Base-by-base conservation (phyloP, 1,140 invertebrate species). In the Hermetia illucens region DNA sequence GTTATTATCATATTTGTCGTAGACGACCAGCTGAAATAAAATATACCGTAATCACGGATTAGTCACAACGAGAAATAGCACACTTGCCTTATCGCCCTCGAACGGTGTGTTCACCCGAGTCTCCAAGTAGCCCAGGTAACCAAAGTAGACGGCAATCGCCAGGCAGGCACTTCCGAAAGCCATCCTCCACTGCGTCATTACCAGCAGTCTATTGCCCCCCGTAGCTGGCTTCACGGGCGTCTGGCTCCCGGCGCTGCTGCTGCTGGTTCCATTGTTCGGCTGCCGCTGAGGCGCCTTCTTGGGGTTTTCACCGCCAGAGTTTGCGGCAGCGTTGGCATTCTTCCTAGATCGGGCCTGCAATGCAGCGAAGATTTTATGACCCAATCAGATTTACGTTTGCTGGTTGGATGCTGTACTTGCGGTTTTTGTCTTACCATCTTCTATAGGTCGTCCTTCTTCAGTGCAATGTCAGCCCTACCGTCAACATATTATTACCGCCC, bases 21-120 rank as follows among this genome's bases (percentile, higher is more conserved):
- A 18, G 9, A 20, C 18, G 18, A 22, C 17, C 20, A 15, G 30
- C 17, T 43, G 10, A 2, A 41, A 34, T 13, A 5, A 31, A 20
- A 27, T 9, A 40, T 10, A 30, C 18, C 16, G 31, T 40, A 45
- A 34, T n/a, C n/a, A n/a, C n/a, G n/a, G n/a, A n/a, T n/a, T n/a
- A n/a, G n/a, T n/a, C n/a, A n/a, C n/a, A n/a, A 17, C 30, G 41
- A 16, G 34, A n/a, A n/a, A n/a, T n/a, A n/a, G n/a, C n/a, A n/a
- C n/a, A n/a, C 25, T 48, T 64, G 85, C 82, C 66, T 79, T 84
- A 42, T 77, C 71, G 31, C 73, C 70, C 52, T 82, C 71, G 38
- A 83, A 77, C 1, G 87, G 88, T 3, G 86, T 91, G 51, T 86
- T 89, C 0, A 95, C 82, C 42, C 83, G 67, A 1, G 87, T 89